Base-by-base conservation (phyloP, 2,888 invertebrate genomes). In the Argynnis bischoffii region DNA sequence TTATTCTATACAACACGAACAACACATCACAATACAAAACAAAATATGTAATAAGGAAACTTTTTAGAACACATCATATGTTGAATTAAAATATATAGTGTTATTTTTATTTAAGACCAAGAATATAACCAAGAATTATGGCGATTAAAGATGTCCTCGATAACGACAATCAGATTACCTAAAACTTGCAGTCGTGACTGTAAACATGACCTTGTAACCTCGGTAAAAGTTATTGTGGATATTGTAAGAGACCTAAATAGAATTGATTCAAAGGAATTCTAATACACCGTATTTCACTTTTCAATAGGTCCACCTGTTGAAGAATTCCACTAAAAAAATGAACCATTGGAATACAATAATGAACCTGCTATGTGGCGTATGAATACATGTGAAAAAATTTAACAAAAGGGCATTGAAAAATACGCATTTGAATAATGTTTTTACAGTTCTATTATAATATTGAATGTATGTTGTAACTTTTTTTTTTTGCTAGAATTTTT, bases 261-360 rank as follows among this genome's bases (percentile, higher is more conserved):
- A 26, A 6, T 57, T 15, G 1, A 47, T 59, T 59, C 3, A 47
- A 59, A 47, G 47, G 47, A n/a, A n/a, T 47, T 59, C 47, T 59
- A 26, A 47, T 48, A n/a, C 47, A n/a, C 31, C 3, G 3, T 41
- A 16, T 56, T 13, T 16, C 46, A 41, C 14, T 47, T 26, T n/a
- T 47, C 47, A 59, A 59, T 47, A 59, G 57, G 26, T 59, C 26
- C 57, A 59, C 57, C 47, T 59, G 57, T 59, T 59, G 15, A 26
- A 47, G 57, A n/a, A 59, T 59, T 59, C 47, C 21, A 26, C 5
- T 21, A 56, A 47, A 59, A 56, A 57, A 57, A 47, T 21, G 21
- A 6, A 59, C 21, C 57, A 4, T 47, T 26, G 3, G 55, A 55
- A 35, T 55, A 55, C n/a, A 47, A 47, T 21, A 59, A 15, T 47